Conservation (phyloP, 2,888 invertebrate genomes). For the Choreutis nemorana region DNA sequence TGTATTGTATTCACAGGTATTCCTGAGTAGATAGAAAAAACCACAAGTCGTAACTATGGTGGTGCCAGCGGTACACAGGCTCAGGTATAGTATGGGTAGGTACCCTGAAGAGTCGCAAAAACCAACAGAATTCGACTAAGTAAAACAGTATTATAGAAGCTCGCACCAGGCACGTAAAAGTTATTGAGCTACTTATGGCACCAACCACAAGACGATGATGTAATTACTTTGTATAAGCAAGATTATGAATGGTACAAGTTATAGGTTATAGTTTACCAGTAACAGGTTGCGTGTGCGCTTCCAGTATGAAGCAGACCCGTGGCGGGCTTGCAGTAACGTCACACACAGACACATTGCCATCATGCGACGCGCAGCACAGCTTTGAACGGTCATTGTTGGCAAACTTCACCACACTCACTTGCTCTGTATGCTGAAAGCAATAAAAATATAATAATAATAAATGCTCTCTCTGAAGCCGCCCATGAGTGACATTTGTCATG, state of each 20-base stretch:
- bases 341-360: conserved; percentile 82
- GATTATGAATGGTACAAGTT: no score
- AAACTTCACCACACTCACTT: conserved; percentile 82
- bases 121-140: not conserved
- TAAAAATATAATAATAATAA: not conserved
- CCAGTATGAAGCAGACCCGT: conserved; percentile 73
- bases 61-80: no score
- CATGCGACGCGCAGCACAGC: conserved; percentile 81
- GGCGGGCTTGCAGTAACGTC: conserved; percentile 78
- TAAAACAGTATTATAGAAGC: no score
- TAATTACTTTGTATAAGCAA: no score
- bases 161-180: no score
- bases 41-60: no score
- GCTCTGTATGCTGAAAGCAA: conserved; percentile 64
- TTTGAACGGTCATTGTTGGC: conserved; percentile 85
- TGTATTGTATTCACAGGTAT: no score
- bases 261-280: conserved; percentile 67
- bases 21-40: no score
- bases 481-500: no score
- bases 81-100: not conserved
- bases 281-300: conserved; percentile 78
- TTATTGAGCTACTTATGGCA: no score
- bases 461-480: not conserved
- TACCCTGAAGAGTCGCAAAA: not conserved
- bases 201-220: no score